Base-by-base conservation (phyloP, 2,797 vertebrate species). In the Gymnoscopelus microlampas region DNA sequence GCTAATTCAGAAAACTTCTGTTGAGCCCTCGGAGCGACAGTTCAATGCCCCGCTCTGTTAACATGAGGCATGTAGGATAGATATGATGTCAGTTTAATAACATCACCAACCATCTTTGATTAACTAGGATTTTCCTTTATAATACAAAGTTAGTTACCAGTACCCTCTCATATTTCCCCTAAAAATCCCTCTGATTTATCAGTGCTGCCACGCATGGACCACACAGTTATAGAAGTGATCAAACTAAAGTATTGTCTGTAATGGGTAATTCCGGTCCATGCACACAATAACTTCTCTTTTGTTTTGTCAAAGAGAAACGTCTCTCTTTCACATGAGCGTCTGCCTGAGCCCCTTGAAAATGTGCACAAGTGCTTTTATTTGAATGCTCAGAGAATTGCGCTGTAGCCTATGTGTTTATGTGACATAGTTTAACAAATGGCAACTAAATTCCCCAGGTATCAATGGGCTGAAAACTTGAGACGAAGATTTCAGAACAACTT, bases 1-100 rank as follows among this genome's bases (percentile, higher is more conserved):
- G 66, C 76, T 89, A 77, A 90, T 89, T 87, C 87, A 75, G 73
- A 81, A 90, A 92, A 82, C 83, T 61, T 80, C 80, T 88, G 85
- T 79, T 51, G 48, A 60, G 12, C 23, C 61, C 50, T 61, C 49
- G 6, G 32, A 53, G 24, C 48, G 2, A 39, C 24, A 23, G 53
- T 63, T 58, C 70, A 76, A 66, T 66, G 78, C 81, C 51, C 57
- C 75, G 76, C 80, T 76, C 74, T 60, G 74, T 85, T 77, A 80
- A 48, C 65, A 74, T 50, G 14, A 83, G 62, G 59, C 56, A 48
- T 63, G 39, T 70, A 48, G 49, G 54, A 78, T 60, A 60, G 68
- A 77, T 67, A 62, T 68, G 51, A 60, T 60, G 54, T 64, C 44
- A 61, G 56, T 68, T 72, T 79, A 77, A 80, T 80, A 59, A 74